phyloP scores from a whole-genome alignment of 64 coral and sea anemone genomes.

The Pachyseris speciosa region DNA sequence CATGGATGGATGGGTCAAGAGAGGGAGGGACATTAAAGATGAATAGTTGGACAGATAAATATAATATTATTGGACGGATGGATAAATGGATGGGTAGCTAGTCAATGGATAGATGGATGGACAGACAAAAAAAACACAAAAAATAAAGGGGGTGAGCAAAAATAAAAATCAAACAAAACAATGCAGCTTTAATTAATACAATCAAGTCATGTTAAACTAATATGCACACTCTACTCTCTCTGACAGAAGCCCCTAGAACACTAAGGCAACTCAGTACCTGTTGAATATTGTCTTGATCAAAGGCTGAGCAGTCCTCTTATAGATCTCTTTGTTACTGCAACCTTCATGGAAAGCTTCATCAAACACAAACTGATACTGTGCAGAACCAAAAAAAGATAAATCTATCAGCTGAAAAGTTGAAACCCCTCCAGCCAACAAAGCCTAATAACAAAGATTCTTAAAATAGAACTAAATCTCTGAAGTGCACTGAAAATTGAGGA shows the following conservation, averaged over 20 bases:
- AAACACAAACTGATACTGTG: slow-evolving; percentile 88
- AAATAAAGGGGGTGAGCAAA: too few species aligned
- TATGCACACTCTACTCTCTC: too few species aligned
- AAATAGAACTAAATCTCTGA: not conserved
- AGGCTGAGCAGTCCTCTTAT: slow-evolving; percentile 75
- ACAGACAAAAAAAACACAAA: too few species aligned
- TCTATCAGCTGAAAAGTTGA: not conserved
- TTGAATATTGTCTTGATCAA: slow-evolving; percentile 83
- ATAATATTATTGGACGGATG: too few species aligned
- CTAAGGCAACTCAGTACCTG: slow-evolving; percentile 20
- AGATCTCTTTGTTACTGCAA: slow-evolving; percentile 72
- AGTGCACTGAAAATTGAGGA: too few species aligned
- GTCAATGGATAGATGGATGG: too few species aligned
- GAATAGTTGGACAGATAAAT: too few species aligned
- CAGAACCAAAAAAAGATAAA: not conserved
- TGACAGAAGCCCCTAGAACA: too few species aligned
- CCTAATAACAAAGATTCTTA: not conserved
- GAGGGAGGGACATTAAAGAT: too few species aligned
- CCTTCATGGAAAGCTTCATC: slow-evolving; percentile 90
- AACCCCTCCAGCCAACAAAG: not conserved
- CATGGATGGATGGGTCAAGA: too few species aligned
- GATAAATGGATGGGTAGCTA: too few species aligned
- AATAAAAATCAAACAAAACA: too few species aligned
- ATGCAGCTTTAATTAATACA: not conserved
- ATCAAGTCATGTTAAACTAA: not conserved